phyloP scores from a whole-genome alignment of 2,113 vertebrate genomes.

The Forbesichthys papilliferus region DNA sequence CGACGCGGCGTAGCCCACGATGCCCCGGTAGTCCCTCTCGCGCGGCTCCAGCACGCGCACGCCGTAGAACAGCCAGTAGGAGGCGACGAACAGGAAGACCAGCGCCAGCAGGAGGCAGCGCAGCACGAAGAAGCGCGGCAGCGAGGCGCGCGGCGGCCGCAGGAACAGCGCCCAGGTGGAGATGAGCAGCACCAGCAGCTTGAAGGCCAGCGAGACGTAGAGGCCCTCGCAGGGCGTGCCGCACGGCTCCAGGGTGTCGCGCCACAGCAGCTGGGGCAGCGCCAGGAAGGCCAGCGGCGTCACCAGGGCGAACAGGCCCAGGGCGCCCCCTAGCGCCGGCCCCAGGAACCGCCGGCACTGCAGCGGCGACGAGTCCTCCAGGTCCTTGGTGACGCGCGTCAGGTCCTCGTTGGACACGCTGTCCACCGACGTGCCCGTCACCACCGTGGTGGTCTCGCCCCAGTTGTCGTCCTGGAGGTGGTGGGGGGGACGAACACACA shows the following conservation, averaged over 20 bases:
- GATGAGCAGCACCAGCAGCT: slow-evolving; percentile 89
- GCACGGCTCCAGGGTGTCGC: slow-evolving; percentile 83
- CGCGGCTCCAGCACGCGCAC: slow-evolving; percentile 85
- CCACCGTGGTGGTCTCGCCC: slow-evolving; percentile 92
- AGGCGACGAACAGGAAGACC: slow-evolving; percentile 87
- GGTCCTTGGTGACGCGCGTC: slow-evolving; percentile 88
- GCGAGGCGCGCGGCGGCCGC: slow-evolving; percentile 83
- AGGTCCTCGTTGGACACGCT: slow-evolving; percentile 94
- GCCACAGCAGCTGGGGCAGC: slow-evolving; percentile 88
- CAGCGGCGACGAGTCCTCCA: slow-evolving; percentile 88
- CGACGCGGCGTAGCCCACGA: slow-evolving; percentile 89
- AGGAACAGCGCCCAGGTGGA: slow-evolving; percentile 93
- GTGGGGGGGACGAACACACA: too few relatives aligned
- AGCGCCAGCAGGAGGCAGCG: slow-evolving; percentile 89
- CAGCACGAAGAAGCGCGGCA: slow-evolving; percentile 87
- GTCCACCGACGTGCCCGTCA: slow-evolving; percentile 92
- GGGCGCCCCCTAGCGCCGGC: slow-evolving; percentile 74
- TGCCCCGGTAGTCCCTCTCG: slow-evolving; percentile 84
- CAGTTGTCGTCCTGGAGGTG: slow-evolving; percentile 88
- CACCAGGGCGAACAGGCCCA: slow-evolving; percentile 87
- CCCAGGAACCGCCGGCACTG: slow-evolving; percentile 88
- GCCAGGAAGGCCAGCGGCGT: slow-evolving; percentile 89
- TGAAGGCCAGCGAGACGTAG: slow-evolving; percentile 92
- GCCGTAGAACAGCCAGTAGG: slow-evolving; percentile 92
- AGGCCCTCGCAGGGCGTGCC: slow-evolving; percentile 91